Evolutionary conservation across 2,113 vertebrate genomes (phyloP).

Genomic region (Anguilla rostrata): DNA sequence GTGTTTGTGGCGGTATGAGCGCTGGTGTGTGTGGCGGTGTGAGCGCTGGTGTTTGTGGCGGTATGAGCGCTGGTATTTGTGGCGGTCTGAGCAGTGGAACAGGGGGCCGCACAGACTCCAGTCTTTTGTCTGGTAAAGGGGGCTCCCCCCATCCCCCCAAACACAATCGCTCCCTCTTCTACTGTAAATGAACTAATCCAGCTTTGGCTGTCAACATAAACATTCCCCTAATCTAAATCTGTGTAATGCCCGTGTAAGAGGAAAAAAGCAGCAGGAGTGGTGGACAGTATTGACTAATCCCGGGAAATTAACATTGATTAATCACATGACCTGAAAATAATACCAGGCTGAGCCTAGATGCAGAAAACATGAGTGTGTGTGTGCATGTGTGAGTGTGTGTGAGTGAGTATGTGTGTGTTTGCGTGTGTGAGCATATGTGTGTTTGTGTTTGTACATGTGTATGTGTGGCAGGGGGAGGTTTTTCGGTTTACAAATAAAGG

Average conservation of each 20-base stretch:
- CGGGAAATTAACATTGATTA: slow-evolving; percentile 34
- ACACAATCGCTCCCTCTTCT: slow-evolving; percentile 24
- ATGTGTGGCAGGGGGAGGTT: background rate
- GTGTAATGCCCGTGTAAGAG: slow-evolving; percentile 52
- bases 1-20: too few relatives aligned
- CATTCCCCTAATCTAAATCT: slow-evolving; percentile 57
- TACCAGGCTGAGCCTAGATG: slow-evolving; percentile 42
- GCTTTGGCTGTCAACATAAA: slow-evolving; percentile 60
- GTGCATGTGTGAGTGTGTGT: background rate
- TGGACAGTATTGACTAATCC: slow-evolving; percentile 48
- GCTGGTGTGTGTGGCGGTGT: too few relatives aligned
- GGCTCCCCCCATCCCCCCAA: background rate
- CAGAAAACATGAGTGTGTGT: slow-evolving; percentile 33
- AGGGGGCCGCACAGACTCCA: too few relatives aligned
- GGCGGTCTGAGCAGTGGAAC: too few relatives aligned
- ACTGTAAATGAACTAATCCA: slow-evolving; percentile 55
- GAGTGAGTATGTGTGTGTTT: slow-evolving; percentile 14
- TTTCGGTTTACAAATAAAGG: slow-evolving; percentile 19
- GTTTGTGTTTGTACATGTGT: background rate
- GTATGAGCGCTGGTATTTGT: too few relatives aligned
- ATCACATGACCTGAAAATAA: slow-evolving; percentile 26
- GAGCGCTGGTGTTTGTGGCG: too few relatives aligned
- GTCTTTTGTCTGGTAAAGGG: slow-evolving; percentile 25
- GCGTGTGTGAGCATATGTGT: background rate
- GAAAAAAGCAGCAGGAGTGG: slow-evolving; percentile 34